Evolutionary conservation across 2,113 vertebrate species (phyloP).

Genomic region (Erythrocebus patas): DNA sequence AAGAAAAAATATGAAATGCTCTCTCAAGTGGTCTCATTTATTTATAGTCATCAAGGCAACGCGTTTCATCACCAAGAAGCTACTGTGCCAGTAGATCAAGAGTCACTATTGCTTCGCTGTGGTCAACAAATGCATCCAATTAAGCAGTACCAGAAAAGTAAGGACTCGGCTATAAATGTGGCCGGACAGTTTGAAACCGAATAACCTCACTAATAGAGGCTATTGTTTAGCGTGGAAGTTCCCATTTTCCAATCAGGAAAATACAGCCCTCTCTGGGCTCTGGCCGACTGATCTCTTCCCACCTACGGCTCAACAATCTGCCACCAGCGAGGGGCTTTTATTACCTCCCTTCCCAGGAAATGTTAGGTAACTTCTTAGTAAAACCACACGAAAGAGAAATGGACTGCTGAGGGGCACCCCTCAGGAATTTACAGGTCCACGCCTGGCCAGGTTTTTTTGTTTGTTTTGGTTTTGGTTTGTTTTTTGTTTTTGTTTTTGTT

Average conservation of each 20-base stretch:
- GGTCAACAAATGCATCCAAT: conserved; percentile 45
- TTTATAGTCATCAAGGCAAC: not conserved
- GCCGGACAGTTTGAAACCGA: conserved; percentile 59
- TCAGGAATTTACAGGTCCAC: conserved; percentile 43
- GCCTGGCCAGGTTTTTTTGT: conserved; percentile 22
- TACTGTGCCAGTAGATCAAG: not conserved
- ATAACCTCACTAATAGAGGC: conserved; percentile 73
- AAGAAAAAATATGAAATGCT: not conserved
- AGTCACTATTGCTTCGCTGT: not conserved
- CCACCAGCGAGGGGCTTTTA: conserved; percentile 30
- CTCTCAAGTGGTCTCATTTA: not conserved
- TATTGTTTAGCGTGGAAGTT: conserved; percentile 57
- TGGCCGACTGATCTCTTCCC: conserved; percentile 49
- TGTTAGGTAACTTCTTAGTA: conserved; percentile 58
- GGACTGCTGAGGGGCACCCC: not conserved
- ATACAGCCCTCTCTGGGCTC: conserved; percentile 48
- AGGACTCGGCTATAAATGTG: conserved; percentile 57
- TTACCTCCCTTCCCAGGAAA: conserved; percentile 50
- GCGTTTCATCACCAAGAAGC: not conserved
- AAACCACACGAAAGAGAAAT: conserved; percentile 24
- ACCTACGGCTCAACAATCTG: conserved; percentile 66
- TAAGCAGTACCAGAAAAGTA: conserved; percentile 61
- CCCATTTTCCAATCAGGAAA: conserved; percentile 61
- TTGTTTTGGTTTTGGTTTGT: not conserved
- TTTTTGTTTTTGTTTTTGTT: not conserved